Evolutionary conservation across 2,888 invertebrate species (phyloP).

Genomic region (Heteromurus nitidus): DNA sequence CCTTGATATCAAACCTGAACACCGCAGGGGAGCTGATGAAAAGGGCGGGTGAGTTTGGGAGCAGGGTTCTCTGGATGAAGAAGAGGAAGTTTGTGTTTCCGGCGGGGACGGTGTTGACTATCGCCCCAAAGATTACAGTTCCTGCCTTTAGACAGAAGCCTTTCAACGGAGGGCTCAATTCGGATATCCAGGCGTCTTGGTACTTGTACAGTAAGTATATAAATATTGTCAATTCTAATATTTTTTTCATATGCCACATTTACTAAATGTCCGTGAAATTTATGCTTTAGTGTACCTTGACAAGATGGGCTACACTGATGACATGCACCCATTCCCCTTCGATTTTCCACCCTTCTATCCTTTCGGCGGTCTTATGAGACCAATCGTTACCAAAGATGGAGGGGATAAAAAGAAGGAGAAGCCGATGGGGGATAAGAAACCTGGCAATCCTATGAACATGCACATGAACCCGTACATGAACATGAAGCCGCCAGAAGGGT

Average conservation of each 20-base stretch:
- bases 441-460: neutral
- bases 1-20: neutral
- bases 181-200: constrained; percentile 69
- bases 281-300: constrained; percentile 67
- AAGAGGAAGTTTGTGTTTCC: constrained; percentile 68
- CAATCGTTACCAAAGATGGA: constrained; percentile 42
- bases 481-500: neutral
- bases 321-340: constrained; percentile 68
- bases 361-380: constrained; percentile 61
- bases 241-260: too few species aligned
- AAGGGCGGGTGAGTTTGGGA: constrained; percentile 45
- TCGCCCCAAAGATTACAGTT: constrained; percentile 62
- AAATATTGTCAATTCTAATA: neutral
- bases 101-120: constrained; percentile 62
- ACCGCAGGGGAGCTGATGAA: constrained; percentile 46
- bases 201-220: constrained; percentile 66
- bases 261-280: constrained; percentile 3
- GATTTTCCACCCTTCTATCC: constrained; percentile 69
- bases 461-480: neutral
- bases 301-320: constrained; percentile 69
- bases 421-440: neutral
- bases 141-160: constrained; percentile 55
- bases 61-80: constrained; percentile 62
- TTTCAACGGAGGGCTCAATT: constrained; percentile 66
- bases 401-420: constrained; percentile 29